Evolutionary conservation across 1,140 invertebrate genomes (phyloP).

Genomic region (Heterodera schachtii): DNA sequence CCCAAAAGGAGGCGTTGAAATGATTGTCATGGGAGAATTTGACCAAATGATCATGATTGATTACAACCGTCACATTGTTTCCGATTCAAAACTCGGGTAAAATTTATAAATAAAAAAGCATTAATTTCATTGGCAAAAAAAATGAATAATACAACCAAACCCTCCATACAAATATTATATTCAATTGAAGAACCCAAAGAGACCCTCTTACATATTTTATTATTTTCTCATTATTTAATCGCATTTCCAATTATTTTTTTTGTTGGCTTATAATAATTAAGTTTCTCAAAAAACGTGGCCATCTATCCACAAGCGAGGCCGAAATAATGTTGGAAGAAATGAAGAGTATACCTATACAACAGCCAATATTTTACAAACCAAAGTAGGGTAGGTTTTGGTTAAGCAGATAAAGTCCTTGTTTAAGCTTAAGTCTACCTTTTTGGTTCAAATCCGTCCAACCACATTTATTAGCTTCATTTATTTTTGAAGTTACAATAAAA

Average conservation of each 20-base stretch:
- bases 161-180: neutral
- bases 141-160: neutral
- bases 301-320: neutral
- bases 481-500: too few relatives aligned
- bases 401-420: too few relatives aligned
- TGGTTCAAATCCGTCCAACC: too few relatives aligned
- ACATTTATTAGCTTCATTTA: too few relatives aligned
- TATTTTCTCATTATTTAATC: neutral
- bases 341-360: neutral
- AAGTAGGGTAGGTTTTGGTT: neutral
- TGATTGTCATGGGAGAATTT: slow-evolving; percentile 11
- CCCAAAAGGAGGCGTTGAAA: neutral
- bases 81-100: slow-evolving; percentile 10
- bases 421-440: too few relatives aligned
- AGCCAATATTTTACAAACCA: neutral
- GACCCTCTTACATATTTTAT: neutral
- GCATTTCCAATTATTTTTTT: neutral
- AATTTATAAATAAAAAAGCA: neutral
- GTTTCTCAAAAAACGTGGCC: neutral
- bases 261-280: neutral
- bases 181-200: neutral
- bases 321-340: neutral
- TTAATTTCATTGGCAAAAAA: neutral
- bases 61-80: slow-evolving; percentile 11
- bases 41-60: slow-evolving; percentile 14